These are phyloP conservation scores for Pedionomus torquatus DNA, from an alignment of 2,113 vertebrate species.

Conservation along the genomic window DNA sequence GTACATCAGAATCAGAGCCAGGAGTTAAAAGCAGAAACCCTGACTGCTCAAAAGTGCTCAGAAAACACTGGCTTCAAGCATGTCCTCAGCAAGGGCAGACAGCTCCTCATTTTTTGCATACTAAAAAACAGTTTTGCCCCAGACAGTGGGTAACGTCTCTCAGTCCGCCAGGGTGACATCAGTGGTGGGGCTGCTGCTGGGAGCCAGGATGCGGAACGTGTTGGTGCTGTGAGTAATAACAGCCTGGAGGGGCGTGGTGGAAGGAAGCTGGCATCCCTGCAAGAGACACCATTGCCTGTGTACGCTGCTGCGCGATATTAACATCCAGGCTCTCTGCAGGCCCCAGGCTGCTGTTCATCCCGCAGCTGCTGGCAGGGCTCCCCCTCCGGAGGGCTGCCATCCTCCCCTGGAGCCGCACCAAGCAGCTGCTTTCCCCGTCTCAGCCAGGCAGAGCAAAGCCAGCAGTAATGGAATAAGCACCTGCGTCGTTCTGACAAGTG, in stretches of 20 bases:
- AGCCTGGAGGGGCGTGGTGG: neutral
- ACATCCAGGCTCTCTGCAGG: accelerated
- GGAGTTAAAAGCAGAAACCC: neutral
- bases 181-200: neutral
- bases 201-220: neutral
- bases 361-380: neutral
- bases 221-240: neutral
- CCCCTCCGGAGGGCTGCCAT: neutral
- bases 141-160: neutral
- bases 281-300: accelerated
- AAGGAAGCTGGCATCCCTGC: neutral
- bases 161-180: neutral
- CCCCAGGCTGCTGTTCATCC: neutral
- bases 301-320: accelerated
- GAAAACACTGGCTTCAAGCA: neutral
- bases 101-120: neutral
- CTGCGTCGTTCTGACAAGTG: neutral
- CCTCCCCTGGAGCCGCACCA: neutral
- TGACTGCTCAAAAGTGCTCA: neutral
- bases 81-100: neutral
- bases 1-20: neutral
- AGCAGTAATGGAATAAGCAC: neutral
- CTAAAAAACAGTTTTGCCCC: neutral
- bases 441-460: neutral
- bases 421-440: neutral